phyloP scores from a whole-genome alignment of 2,113 vertebrate species.

The Trochalopteron elliotii region DNA sequence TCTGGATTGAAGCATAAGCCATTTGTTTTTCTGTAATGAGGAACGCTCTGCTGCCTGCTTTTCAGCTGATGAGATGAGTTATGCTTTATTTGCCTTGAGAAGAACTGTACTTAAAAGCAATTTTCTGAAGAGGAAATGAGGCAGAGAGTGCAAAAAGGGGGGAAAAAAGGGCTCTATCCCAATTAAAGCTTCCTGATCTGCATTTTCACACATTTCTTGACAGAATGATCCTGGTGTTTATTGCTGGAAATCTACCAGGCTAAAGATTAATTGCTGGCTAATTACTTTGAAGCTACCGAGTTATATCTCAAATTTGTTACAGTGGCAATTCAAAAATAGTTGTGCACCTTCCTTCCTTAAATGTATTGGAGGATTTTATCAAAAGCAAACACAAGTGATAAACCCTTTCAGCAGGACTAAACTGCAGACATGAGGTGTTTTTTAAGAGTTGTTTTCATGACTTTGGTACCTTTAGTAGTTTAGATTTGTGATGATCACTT shows the following conservation, averaged over 20 bases:
- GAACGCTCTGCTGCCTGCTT: background rate
- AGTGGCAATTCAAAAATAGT: background rate
- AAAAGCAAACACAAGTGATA: background rate
- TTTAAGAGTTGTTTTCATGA: background rate
- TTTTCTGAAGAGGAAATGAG: conserved; percentile 29
- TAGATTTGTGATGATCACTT: background rate
- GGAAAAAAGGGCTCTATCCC: background rate
- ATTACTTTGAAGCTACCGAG: background rate
- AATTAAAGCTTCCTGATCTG: background rate
- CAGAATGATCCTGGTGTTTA: background rate
- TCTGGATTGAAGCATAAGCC: background rate
- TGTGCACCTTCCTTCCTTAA: background rate
- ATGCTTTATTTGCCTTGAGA: conserved; percentile 44
- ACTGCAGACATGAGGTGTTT: background rate
- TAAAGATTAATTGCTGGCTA: conserved; percentile 8
- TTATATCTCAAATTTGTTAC: background rate
- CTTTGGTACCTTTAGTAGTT: background rate
- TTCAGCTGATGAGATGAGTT: conserved; percentile 38
- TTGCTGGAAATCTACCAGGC: background rate
- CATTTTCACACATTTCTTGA: conserved; percentile 11
- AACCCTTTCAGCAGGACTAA: background rate
- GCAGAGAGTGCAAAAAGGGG: background rate
- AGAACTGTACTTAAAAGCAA: conserved; percentile 6
- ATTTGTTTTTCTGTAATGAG: conserved; percentile 18
- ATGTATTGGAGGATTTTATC: background rate